phyloP scores from a whole-genome alignment of 1,140 invertebrate species.

The Dermatophagoides farinae region DNA sequence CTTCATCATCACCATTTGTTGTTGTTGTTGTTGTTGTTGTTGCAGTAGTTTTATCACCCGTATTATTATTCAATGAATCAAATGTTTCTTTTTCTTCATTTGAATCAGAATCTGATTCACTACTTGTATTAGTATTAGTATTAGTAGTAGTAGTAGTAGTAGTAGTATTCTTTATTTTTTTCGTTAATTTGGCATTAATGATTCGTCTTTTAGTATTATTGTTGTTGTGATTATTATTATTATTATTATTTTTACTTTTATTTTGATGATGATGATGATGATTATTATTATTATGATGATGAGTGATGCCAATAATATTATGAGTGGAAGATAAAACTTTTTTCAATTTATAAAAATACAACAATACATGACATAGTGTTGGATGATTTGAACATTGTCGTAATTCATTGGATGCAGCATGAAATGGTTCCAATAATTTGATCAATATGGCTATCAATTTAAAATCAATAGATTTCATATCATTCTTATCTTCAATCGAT shows the following conservation, averaged over 20 bases:
- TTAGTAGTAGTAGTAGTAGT: neutral
- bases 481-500: neutral
- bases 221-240: neutral
- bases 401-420: slow-evolving; percentile 11
- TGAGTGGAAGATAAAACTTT: slow-evolving; percentile 1
- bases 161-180: neutral
- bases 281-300: neutral
- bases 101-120: neutral
- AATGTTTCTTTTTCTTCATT: neutral
- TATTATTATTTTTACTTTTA: neutral
- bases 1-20: neutral
- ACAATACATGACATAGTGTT: slow-evolving; percentile 12
- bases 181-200: neutral
- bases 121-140: too few species aligned
- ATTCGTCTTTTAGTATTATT: neutral
- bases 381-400: slow-evolving; percentile 9
- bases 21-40: neutral
- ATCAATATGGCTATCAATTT: slow-evolving; percentile 5
- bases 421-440: slow-evolving; percentile 11
- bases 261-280: neutral
- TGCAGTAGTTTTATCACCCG: neutral
- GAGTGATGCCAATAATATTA: neutral
- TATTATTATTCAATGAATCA: neutral
- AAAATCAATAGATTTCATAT: slow-evolving; percentile 3
- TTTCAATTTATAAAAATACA: slow-evolving; percentile 14